Evolutionary conservation across 2,113 vertebrate genomes (phyloP).

Genomic region (Microtus ochrogaster): DNA sequence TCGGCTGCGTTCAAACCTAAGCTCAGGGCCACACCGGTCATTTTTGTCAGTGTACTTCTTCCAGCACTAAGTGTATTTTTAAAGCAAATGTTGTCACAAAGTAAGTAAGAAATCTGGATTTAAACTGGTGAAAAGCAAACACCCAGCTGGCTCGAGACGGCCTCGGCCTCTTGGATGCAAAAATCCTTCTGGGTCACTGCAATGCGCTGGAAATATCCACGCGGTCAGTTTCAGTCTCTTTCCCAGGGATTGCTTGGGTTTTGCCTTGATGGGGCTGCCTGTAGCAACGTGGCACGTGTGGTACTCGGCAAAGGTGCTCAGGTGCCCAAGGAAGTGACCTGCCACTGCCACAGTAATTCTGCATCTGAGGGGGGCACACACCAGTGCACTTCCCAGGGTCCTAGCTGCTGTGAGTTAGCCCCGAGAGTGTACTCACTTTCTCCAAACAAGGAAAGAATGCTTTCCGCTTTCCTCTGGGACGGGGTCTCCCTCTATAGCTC

Average conservation of each 20-base stretch:
- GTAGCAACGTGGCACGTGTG: neutral
- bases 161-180: neutral
- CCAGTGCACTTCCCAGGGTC: neutral
- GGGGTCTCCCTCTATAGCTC: neutral
- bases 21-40: neutral
- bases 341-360: neutral
- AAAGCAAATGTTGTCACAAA: neutral
- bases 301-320: neutral
- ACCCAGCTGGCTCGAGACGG: neutral
- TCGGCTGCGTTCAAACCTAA: neutral
- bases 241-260: constrained; percentile 35
- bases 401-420: neutral
- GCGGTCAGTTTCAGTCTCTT: constrained; percentile 42
- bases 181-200: neutral
- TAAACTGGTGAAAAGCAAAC: neutral
- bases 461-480: neutral
- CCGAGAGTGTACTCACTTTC: neutral
- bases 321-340: neutral
- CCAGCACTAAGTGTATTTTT: neutral
- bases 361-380: neutral
- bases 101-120: neutral
- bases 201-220: neutral
- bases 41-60: neutral
- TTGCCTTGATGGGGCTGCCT: neutral
- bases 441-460: neutral